Base-by-base conservation (phyloP, 1,140 invertebrate genomes). In the Doryteuthis pealeii region DNA sequence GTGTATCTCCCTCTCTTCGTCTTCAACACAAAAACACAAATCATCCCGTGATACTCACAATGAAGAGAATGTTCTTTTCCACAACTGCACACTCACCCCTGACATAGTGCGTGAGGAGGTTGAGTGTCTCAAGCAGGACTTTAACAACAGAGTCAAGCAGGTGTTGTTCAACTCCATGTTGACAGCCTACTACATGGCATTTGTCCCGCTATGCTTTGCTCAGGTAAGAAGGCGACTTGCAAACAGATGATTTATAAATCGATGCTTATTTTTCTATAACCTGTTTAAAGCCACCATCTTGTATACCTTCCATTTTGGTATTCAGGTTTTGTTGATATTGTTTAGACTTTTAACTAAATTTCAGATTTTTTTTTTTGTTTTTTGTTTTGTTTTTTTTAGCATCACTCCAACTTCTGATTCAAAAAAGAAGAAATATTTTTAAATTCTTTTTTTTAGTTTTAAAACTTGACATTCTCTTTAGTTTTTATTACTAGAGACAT, bases 181-280 rank as follows among this genome's bases (percentile, higher is more conserved):
- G 1, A 95, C 93, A 81, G 94, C 95, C 0, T 98, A 98, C 85
- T 96, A 97, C 87, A 92, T 94, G 78, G 93, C 93, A 74, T 93
- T 97, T 85, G 92, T 98, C 31, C 96, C 96, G 0, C 93, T 95
- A 81, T 93, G 93, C 82, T 95, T 96, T 90, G 93, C 93, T 31
- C 92, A 94, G 90, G 94, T 94, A 87, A 87, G 86, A 78, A 32
- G n/a, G n/a, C n/a, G n/a, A n/a, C n/a, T n/a, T n/a, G n/a, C n/a
- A n/a, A n/a, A n/a, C n/a, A n/a, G n/a, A n/a, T 45, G 32, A 71
- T 72, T 69, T 54, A 40, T 54, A 22, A 22, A 14, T 26, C 30
- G n/a, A 49, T 40, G 30, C 15, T 65, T 72, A 28, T 32, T 35
- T 33, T 70, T 70, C 6, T 70, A 26, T 14, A 12, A 14, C n/a